Conservation (phyloP, 2,888 invertebrate genomes). For the Elegia similella region DNA sequence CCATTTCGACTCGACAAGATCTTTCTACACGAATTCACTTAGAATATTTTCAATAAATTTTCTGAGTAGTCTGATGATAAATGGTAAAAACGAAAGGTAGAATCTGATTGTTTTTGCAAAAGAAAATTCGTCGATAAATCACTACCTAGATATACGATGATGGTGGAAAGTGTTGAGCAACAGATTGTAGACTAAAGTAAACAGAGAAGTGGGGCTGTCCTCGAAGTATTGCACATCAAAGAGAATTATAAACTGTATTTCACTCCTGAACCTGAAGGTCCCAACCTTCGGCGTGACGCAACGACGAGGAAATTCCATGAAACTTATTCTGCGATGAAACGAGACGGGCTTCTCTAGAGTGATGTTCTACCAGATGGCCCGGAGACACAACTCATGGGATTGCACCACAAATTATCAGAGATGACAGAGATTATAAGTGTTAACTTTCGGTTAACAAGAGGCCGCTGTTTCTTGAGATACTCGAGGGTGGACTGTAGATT, state of each 20-base stretch:
- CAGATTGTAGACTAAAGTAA: slow-evolving; percentile 8
- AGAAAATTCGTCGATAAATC: not conserved
- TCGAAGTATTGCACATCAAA: slow-evolving; percentile 14
- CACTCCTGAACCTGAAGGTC: not conserved
- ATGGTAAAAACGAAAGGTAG: not conserved
- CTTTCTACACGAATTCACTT: not conserved
- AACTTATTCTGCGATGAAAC: not conserved
- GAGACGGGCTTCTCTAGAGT: slow-evolving; percentile 23
- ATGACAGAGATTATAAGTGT: too few relatives aligned
- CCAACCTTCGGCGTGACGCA: not conserved
- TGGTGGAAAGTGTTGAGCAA: not conserved
- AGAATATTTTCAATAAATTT: not conserved
- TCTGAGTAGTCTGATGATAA: not conserved
- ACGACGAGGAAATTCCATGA: not conserved
- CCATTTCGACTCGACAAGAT: too few relatives aligned
- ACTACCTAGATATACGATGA: not conserved
- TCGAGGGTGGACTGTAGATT: too few relatives aligned
- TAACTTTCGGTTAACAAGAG: too few relatives aligned
- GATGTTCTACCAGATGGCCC: not conserved
- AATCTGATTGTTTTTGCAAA: not conserved
- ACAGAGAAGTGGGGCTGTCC: slow-evolving; percentile 11
- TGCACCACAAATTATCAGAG: too few relatives aligned
- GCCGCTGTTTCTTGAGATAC: too few relatives aligned
- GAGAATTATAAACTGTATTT: slow-evolving; percentile 7
- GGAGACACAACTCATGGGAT: not conserved